A percentile compares a stretch with the other conserved stretches of the same genome.
These are phyloP conservation scores for Plodia interpunctella DNA, from an alignment of 1,140 invertebrate species.

Conservation along the genomic window DNA sequence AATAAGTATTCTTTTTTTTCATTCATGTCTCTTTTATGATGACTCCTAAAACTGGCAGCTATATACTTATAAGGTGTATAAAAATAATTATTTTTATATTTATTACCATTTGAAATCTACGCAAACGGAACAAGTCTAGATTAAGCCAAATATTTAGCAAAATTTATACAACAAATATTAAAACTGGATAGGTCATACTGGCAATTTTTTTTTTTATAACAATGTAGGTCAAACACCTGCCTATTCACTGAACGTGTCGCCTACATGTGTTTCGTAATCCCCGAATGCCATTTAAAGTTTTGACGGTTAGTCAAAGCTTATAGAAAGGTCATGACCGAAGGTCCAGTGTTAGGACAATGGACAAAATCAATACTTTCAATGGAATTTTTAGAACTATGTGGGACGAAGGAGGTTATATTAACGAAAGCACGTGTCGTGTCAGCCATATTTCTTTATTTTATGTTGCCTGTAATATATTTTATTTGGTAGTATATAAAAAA, in stretches of 20 bases:
- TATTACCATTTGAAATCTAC: too few relatives aligned
- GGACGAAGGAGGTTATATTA: background rate
- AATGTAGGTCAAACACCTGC: constrained; percentile 1
- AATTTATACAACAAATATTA: too few relatives aligned
- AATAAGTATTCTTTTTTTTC: too few relatives aligned
- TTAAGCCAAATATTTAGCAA: too few relatives aligned
- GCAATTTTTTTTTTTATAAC: background rate
- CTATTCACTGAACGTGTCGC: background rate
- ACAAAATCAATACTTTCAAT: constrained; percentile 1
- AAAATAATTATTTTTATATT: too few relatives aligned
- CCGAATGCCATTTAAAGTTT: background rate
- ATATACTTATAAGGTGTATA: too few relatives aligned
- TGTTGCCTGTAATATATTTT: too few relatives aligned
- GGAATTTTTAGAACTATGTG: background rate
- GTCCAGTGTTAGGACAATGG: background rate
- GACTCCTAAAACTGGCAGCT: too few relatives aligned
- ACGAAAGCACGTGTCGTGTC: background rate
- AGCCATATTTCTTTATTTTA: too few relatives aligned
- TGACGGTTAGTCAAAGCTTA: background rate
- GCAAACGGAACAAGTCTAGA: too few relatives aligned
- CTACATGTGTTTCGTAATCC: background rate
- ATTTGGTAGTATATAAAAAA: too few relatives aligned
- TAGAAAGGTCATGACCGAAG: background rate
- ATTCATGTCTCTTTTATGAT: too few relatives aligned
- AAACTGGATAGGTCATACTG: background rate